A percentile compares a stretch with the other conserved stretches of the same genome.
phyloP scores from a whole-genome alignment of 2,888 invertebrate species.

The Colletes collaris region DNA sequence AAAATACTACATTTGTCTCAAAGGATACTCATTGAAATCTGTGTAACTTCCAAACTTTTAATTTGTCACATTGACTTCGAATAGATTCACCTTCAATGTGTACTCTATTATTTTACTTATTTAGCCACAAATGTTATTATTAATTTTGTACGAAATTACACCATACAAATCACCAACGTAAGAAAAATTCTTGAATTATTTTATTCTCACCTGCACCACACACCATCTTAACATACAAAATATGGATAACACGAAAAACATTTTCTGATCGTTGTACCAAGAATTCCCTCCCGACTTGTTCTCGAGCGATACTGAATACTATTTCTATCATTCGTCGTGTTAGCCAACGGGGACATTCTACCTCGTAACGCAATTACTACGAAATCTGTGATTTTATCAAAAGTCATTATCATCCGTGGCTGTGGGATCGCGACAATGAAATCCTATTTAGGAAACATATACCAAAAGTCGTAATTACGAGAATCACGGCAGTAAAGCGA shows the following conservation, averaged over 20 bases:
- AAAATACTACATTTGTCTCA: no score
- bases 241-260: background rate
- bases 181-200: background rate
- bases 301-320: conserved; percentile 1
- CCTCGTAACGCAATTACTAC: background rate
- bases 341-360: background rate
- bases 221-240: background rate
- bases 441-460: background rate
- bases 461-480: background rate
- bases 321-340: background rate
- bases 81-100: no score
- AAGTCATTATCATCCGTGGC: background rate
- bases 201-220: conserved; percentile 16
- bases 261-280: background rate
- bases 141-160: no score
- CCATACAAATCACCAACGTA: background rate
- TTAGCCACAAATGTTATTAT: no score
- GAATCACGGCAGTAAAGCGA: background rate
- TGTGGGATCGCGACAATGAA: background rate
- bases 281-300: background rate
- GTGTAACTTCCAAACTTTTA: no score
- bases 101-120: no score
- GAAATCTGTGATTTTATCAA: conserved; percentile 31
- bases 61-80: no score
- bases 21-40: no score